phyloP scores from a whole-genome alignment of 2,888 invertebrate genomes.

The Caenorhabditis japonica region DNA sequence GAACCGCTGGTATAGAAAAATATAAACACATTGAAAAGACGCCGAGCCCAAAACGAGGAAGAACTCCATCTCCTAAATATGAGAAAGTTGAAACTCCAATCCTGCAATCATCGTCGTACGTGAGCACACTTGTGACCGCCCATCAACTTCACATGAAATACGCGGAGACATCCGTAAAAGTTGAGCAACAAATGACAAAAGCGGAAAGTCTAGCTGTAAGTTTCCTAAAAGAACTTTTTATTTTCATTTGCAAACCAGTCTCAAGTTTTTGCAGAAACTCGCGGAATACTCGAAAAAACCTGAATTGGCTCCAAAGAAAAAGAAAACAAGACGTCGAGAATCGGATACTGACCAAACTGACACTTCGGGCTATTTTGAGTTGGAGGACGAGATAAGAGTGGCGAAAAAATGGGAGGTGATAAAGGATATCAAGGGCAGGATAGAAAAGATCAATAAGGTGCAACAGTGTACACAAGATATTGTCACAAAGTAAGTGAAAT shows the following conservation, averaged over 20 bases:
- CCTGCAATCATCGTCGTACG: constrained; percentile 17
- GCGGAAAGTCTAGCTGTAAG: constrained; percentile 23
- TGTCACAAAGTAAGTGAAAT: constrained; percentile 8
- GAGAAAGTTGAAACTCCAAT: not conserved
- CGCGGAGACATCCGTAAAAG: constrained; percentile 3
- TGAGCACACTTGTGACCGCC: constrained; percentile 14
- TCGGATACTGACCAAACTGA: not conserved
- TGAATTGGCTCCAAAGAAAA: not conserved
- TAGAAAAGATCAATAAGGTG: constrained; percentile 5
- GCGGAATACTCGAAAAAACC: constrained; percentile 10
- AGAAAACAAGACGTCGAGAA: constrained; percentile 2
- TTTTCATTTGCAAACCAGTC: too few relatives aligned
- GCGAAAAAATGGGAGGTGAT: constrained; percentile 7
- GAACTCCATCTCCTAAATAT: not conserved
- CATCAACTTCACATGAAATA: constrained; percentile 24
- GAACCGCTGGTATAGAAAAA: not conserved
- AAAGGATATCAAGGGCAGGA: constrained; percentile 8
- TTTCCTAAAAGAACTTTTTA: too few relatives aligned
- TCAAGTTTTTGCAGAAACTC: constrained; percentile 31
- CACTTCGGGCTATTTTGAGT: too few relatives aligned
- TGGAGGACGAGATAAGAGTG: too few relatives aligned
- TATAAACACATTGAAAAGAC: not conserved
- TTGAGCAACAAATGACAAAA: constrained; percentile 24
- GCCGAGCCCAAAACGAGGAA: not conserved
- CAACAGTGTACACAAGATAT: constrained; percentile 9